Percentiles rank a stretch among this genome's conserved stretches.
These are phyloP conservation scores for Drosophila neonasuta DNA, from an alignment of 2,888 invertebrate species.

Conservation along the genomic window DNA sequence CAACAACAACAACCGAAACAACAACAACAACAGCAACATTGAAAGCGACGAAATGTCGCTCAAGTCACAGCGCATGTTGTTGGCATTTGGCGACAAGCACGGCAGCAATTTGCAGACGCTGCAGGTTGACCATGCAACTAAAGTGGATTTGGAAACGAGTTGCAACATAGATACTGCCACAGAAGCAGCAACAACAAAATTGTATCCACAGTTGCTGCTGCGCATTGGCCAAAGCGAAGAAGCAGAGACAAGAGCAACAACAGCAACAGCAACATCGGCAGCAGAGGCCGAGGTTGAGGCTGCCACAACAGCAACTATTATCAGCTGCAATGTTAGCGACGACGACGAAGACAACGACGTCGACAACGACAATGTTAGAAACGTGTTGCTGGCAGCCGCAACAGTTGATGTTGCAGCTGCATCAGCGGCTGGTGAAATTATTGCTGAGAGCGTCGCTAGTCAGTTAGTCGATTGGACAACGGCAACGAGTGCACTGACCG, in stretches of 20 bases:
- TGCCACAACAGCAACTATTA: constrained; percentile 49
- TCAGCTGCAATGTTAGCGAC: constrained; percentile 62
- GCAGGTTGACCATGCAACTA: constrained; percentile 51
- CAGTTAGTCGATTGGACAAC: constrained; percentile 72
- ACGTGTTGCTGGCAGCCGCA: constrained; percentile 47
- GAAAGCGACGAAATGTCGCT: constrained; percentile 60
- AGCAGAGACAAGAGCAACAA: not conserved
- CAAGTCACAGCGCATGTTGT: constrained; percentile 55
- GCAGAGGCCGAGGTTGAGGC: constrained; percentile 48
- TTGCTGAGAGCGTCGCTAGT: constrained; percentile 58
- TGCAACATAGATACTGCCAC: constrained; percentile 39
- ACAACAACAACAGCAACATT: constrained; percentile 38
- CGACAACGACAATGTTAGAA: constrained; percentile 39
- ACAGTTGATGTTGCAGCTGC: constrained; percentile 10
- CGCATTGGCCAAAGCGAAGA: constrained; percentile 61
- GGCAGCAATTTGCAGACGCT: constrained; percentile 48
- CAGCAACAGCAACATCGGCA: not conserved
- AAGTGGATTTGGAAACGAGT: constrained; percentile 69
- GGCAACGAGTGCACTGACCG: constrained; percentile 72
- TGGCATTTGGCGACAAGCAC: constrained; percentile 56
- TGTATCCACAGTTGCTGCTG: constrained; percentile 67
- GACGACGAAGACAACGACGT: not conserved
- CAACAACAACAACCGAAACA: constrained; percentile 6
- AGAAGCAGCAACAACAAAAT: constrained; percentile 36
- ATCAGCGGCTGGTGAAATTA: constrained; percentile 42